Evolutionary conservation across 1,140 invertebrate genomes (phyloP), one percentile per base, ranked within the genome.

Genomic region (Harpegnathos saltator): DNA sequence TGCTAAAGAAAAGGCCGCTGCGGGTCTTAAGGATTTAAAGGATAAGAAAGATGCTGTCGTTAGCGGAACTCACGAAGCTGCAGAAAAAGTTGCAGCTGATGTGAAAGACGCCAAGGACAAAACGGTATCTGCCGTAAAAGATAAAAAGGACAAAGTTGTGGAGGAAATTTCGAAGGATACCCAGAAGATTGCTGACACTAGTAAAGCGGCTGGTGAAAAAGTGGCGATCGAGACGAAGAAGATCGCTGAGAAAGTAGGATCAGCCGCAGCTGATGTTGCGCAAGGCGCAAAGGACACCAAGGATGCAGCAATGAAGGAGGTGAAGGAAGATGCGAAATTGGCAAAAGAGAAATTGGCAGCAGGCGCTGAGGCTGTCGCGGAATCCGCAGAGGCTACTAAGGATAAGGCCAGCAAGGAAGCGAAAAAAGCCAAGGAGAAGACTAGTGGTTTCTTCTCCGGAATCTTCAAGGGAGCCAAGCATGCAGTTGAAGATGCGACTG

Each of bases 381-480:
- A 83, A 44, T 62, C 38, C 5, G 33, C 29, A 12, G 66, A 75
- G 0, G 50, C 83, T 44, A 19, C 59, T 0, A 87, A 85, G 24
- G 82, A 90, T 19, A 83, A 83, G 29, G 22, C 59, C 11, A 15
- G 48, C 0, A 84, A 83, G 17, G 61, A 83, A 66, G 17, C 38
- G 1, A 75, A 86, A 5, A 59, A 54, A 38, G 52, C 82, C 59
- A 73, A 73, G 62, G 63, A 24, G 4, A 71, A 26, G 54, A 68
- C 52, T 38, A 50, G 26, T 89, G 74, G 71, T n/a, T 68, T 88
- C 11, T 68, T 89, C 19, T 86, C 88, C 0, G 88, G 86, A 0
- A 89, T 89, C 7, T 85, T 89, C 26, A 89, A 84, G 73, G 82
- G 82, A 24, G 68, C 73, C 0, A 90, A 89, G 72, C 59, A 92